These are phyloP conservation scores for Caradrina clavipalpis DNA, from an alignment of 2,888 invertebrate genomes.

Conservation along the genomic window DNA sequence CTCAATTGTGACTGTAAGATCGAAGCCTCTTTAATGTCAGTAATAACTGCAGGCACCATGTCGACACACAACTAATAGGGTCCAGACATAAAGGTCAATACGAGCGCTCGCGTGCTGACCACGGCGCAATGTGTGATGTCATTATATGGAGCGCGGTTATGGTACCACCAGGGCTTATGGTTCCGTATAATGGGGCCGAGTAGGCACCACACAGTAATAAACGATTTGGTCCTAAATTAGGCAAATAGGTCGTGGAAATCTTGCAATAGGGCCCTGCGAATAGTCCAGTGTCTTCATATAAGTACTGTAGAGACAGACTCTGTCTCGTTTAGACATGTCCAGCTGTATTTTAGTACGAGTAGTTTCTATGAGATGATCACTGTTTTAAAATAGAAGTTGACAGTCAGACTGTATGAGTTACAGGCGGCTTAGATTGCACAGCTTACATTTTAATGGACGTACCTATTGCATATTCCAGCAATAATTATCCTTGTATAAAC, in stretches of 20 bases:
- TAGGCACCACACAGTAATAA: conserved; percentile 17
- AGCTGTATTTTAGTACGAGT: no score
- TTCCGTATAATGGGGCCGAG: conserved; percentile 42
- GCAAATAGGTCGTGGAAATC: conserved; percentile 29
- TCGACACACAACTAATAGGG: conserved; percentile 29
- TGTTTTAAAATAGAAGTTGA: no score
- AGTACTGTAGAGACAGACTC: background rate
- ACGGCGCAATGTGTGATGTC: conserved; percentile 30
- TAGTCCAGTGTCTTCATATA: background rate
- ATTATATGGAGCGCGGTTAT: conserved; percentile 41
- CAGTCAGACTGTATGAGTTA: no score
- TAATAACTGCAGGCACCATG: conserved; percentile 21
- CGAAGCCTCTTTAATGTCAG: conserved; percentile 25
- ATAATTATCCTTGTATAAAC: no score
- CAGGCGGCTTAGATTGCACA: no score
- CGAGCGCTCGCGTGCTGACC: conserved; percentile 20
- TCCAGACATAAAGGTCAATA: conserved; percentile 38
- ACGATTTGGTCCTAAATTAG: conserved; percentile 21
- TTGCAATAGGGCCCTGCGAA: conserved; percentile 21
- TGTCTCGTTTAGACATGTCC: no score
- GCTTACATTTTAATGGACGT: no score
- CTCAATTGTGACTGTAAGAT: conserved; percentile 7
- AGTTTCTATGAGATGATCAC: no score
- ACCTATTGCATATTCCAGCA: no score
- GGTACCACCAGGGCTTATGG: conserved; percentile 31